Base-by-base conservation (phyloP, 2,113 vertebrate species). In the Psammodynastes pulverulentus region DNA sequence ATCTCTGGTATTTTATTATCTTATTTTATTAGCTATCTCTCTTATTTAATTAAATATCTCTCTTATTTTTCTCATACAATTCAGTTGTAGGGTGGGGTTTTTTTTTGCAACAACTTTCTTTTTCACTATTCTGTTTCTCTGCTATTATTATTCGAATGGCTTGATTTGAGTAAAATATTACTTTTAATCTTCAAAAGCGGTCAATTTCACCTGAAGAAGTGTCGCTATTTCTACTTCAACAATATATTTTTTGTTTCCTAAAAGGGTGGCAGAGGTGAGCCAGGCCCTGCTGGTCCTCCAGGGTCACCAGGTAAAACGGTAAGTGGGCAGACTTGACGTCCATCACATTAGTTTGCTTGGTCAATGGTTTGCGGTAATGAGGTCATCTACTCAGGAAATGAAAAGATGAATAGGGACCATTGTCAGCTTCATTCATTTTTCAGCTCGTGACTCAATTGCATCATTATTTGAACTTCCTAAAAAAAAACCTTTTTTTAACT, bases 231-330 rank as follows among this genome's bases (percentile, higher is more conserved):
- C 39, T 87, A 49, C 88, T 90, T 86, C 95, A 96, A 96, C 45
- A 10, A 17, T 95, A 56, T 92, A 5, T 24, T 51, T 91, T 91
- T 72, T 96, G 0, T 97, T 94, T 96, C 91, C 94, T 87, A 29
- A 53, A 94, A 99, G 99, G 99, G 99, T 95, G 97, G 97, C 84
- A 93, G 97, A 95, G 99, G 99, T 85, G 97, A 97, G 92, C 93
- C 91, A 92, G 99, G 99, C 88, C 98, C 98, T 48, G 2, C 6
- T 0, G 99, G 99, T 93, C 96, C 99, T 90, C 95, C 97, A 58
- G 99, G 99, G 29, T 97, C 97, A 92, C 98, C 97, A 94, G 99
- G 99, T 89, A 97, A 98, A 96, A 97, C 96, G 98, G 99, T 99
- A 97, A 98, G 98, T 97, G 53, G 34, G 46, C 87, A 29, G 34